Base-by-base conservation (phyloP, 2,888 invertebrate genomes). In the Apocheima hispidaria region DNA sequence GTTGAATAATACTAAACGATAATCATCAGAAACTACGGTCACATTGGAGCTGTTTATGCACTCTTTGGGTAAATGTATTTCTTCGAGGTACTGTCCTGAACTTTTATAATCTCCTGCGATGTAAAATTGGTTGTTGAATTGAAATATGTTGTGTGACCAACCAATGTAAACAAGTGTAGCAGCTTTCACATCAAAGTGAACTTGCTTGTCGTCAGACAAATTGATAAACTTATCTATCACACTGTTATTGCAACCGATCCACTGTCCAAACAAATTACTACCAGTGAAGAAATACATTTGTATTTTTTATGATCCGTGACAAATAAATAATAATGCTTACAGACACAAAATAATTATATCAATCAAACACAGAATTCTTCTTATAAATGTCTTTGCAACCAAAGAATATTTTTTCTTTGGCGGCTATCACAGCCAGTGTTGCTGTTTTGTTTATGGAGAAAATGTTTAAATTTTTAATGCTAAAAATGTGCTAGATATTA, bases 71-170 rank as follows among this genome's bases (percentile, higher is more conserved):
- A 86, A 41, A 20, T 73, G 69, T 28, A 92, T 54, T 68, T 76
- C 72, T 30, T 73, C 61, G 7, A 56, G 50, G 14, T 80, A 50
- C 58, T 83, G 76, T 35, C 83, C 81, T 51, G 75, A 74, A 4
- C 81, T 82, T 36, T 70, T 62, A 79, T 82, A 87, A 33, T 83
- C 77, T 18, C 93, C 93, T n/a, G 80, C 69, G 48, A 91, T 23
- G 65, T 77, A 87, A 69, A 84, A 83, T 21, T 65, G 65, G 2
- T 79, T 70, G 16, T 80, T 68, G 16, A 70, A 59, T 65, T 78
- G 59, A 50, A 87, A 81, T 68, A 93, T 79, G 69, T 90, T 93
- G 65, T 91, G 90, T 0, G 90, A 83, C 93, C 93, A 93, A 63
- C 77, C 81, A 12, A 88, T 78, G 21, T 78, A 72, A 10, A 79